Percentiles rank a stretch among this genome's conserved stretches.
phyloP scores from a whole-genome alignment of 2,888 invertebrate species.

The Chrysodeixis includens region DNA sequence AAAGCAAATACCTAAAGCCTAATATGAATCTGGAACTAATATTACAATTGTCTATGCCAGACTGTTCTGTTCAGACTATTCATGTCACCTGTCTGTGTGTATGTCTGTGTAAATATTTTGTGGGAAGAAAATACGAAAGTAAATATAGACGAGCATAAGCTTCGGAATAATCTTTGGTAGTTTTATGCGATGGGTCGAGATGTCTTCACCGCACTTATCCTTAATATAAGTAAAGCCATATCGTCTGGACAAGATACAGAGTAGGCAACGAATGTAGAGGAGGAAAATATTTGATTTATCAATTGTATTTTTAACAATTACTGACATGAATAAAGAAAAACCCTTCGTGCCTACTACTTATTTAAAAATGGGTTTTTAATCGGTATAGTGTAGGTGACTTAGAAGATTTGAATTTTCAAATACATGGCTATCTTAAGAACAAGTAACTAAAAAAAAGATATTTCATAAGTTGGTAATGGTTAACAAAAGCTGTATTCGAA shows the following conservation, averaged over 20 bases:
- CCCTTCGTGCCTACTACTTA: too few relatives aligned
- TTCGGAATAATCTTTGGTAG: slow-evolving; percentile 64
- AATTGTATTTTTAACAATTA: too few relatives aligned
- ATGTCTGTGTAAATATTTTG: not conserved
- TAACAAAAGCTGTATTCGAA: too few relatives aligned
- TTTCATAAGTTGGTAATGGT: not conserved
- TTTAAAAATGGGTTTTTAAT: too few relatives aligned
- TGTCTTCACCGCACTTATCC: slow-evolving; percentile 69
- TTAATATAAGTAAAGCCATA: slow-evolving; percentile 68
- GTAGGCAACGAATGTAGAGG: slow-evolving; percentile 33
- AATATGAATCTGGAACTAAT: slow-evolving; percentile 4
- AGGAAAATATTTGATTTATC: too few relatives aligned
- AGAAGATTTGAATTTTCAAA: too few relatives aligned
- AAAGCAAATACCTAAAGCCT: not conserved
- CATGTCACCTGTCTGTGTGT: not conserved
- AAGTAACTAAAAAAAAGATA: too few relatives aligned
- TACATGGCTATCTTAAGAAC: too few relatives aligned
- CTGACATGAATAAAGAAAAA: too few relatives aligned
- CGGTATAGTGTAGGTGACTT: too few relatives aligned
- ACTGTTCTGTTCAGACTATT: not conserved
- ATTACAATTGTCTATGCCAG: slow-evolving; percentile 4
- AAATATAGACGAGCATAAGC: slow-evolving; percentile 57
- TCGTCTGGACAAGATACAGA: slow-evolving; percentile 63
- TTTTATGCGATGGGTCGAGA: slow-evolving; percentile 66
- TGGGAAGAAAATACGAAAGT: slow-evolving; percentile 34